A percentile compares a stretch with the other conserved stretches of the same genome.
phyloP scores from a whole-genome alignment of 2,113 vertebrate genomes.

The Colossoma macropomum region DNA sequence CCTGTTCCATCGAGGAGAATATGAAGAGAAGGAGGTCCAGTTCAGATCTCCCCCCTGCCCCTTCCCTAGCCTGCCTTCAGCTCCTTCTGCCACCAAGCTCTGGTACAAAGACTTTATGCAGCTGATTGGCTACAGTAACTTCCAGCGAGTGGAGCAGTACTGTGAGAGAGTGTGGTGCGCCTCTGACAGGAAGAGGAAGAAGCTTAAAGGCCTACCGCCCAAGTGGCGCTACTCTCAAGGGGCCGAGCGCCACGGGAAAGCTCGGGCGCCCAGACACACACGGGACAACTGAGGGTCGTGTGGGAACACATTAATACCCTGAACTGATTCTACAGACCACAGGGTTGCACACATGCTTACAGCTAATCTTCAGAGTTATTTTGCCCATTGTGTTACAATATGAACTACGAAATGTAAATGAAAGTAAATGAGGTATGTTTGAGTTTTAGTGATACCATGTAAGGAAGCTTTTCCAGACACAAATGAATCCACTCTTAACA shows the following conservation, averaged over 20 bases:
- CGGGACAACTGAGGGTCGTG: slow-evolving; percentile 74
- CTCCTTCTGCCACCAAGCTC: slow-evolving; percentile 73
- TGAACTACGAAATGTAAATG: neutral
- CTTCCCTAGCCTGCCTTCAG: slow-evolving; percentile 50
- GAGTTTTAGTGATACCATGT: slow-evolving; percentile 11
- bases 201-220: slow-evolving; percentile 82
- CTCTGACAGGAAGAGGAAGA: slow-evolving; percentile 88
- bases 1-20: slow-evolving; percentile 74
- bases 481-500: neutral
- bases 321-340: slow-evolving; percentile 30
- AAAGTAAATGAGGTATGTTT: neutral
- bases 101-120: slow-evolving; percentile 99
- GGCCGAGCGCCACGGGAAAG: slow-evolving; percentile 81
- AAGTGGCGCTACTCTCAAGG: slow-evolving; percentile 84
- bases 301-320: neutral
- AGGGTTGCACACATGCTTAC: slow-evolving; percentile 8
- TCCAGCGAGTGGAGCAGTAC: slow-evolving; percentile 93
- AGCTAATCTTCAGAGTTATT: slow-evolving; percentile 11
- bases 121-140: slow-evolving; percentile 92
- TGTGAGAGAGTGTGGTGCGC: slow-evolving; percentile 95
- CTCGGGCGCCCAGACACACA: slow-evolving; percentile 86
- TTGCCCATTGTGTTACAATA: slow-evolving; percentile 23
- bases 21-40: slow-evolving; percentile 59
- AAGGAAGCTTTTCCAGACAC: neutral
- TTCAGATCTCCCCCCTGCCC: slow-evolving; percentile 59